Conservation (phyloP, 1,140 invertebrate species). For the Halictus rubicundus region DNA sequence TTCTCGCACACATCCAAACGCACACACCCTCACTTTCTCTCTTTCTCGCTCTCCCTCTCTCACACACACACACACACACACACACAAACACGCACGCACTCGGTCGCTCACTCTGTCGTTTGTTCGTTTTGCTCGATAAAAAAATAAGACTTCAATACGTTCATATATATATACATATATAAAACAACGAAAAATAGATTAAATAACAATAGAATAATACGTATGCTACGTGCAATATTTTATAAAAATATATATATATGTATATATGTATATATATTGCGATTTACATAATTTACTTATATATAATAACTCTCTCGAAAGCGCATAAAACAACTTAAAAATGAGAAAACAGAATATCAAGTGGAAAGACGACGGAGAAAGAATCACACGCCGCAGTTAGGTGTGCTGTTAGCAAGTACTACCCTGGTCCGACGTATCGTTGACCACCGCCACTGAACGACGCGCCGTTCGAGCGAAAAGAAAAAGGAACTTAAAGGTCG, state of each 20-base stretch:
- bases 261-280: slow-evolving; percentile 15
- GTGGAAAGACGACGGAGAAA: slow-evolving; percentile 14
- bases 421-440: slow-evolving; percentile 30
- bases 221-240: slow-evolving; percentile 19
- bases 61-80: too few relatives aligned
- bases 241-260: slow-evolving; percentile 39
- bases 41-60: too few relatives aligned
- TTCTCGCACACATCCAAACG: too few relatives aligned
- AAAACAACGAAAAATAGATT: slow-evolving; percentile 37
- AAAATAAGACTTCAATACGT: slow-evolving; percentile 12
- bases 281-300: slow-evolving; percentile 40
- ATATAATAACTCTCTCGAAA: slow-evolving; percentile 32
- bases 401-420: too few relatives aligned
- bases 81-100: too few relatives aligned
- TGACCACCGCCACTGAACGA: slow-evolving; percentile 28
- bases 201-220: slow-evolving; percentile 40
- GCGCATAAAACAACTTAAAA: slow-evolving; percentile 34
- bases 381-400: not conserved
- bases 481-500: slow-evolving; percentile 8
- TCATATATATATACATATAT: slow-evolving; percentile 9
- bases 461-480: slow-evolving; percentile 3
- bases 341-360: slow-evolving; percentile 25
- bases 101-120: too few relatives aligned
- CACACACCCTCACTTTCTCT: too few relatives aligned
- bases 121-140: slow-evolving; percentile 13